Conservation (phyloP, 2,113 vertebrate genomes). For the Thinocorus orbignyianus region DNA sequence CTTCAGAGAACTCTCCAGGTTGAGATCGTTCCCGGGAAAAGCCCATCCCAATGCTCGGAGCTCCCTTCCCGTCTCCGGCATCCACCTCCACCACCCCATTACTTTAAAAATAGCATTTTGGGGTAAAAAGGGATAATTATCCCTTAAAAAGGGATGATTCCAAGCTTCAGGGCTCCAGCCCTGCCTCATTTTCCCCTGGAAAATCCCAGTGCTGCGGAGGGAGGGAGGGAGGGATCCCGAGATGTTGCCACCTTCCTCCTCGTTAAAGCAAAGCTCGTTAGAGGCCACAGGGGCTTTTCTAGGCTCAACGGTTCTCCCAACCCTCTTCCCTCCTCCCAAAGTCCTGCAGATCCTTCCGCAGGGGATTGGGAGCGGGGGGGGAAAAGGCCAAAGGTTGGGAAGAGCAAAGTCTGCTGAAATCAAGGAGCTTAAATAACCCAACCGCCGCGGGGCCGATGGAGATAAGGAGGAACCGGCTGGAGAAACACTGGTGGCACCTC, state of each 20-base stretch:
- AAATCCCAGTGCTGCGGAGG: neutral
- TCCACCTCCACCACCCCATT: rapidly evolving
- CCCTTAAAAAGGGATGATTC: neutral
- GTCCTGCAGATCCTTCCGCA: neutral
- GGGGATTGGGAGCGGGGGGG: neutral
- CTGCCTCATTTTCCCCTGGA: neutral
- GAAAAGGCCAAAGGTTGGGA: neutral
- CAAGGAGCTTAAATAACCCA: neutral
- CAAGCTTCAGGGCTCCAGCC: neutral
- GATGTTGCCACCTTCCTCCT: neutral
- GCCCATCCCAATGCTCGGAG: neutral
- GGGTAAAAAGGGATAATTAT: neutral
- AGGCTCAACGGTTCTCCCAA: neutral
- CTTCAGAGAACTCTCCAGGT: neutral
- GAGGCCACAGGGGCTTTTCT: rapidly evolving
- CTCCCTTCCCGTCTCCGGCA: neutral
- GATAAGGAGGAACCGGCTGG: neutral
- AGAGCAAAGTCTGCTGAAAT: neutral
- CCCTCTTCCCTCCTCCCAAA: neutral
- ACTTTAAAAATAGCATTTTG: neutral
- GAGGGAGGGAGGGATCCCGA: neutral
- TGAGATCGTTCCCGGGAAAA: neutral
- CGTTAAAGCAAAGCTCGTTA: neutral
- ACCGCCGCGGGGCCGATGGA: neutral
- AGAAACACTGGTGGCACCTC: neutral